phyloP scores from a whole-genome alignment of 2,113 vertebrate genomes.

The Anguilla rostrata region DNA sequence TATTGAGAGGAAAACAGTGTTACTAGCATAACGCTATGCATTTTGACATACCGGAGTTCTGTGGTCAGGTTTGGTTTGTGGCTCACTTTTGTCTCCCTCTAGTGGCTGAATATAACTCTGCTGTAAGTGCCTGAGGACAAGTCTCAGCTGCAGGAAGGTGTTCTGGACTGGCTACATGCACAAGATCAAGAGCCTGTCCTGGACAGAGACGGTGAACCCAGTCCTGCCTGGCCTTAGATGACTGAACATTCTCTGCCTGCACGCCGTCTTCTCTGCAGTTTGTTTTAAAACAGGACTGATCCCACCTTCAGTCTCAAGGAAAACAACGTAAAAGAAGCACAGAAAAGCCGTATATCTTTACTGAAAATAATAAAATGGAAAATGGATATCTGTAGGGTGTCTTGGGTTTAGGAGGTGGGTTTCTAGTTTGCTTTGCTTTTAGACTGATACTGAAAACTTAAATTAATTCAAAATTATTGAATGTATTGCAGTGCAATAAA shows the following conservation, averaged over 20 bases:
- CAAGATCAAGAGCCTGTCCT: background rate
- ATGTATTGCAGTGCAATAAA: background rate
- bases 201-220: too few relatives aligned
- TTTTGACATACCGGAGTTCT: too few relatives aligned
- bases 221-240: background rate
- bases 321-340: background rate
- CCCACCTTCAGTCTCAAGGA: background rate
- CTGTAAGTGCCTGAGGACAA: conserved; percentile 33
- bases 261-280: background rate
- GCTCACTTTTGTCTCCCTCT: conserved; percentile 37
- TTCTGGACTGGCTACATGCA: too few relatives aligned
- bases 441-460: background rate
- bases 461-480: background rate
- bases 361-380: background rate
- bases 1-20: too few relatives aligned
- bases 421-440: background rate
- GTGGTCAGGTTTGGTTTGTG: too few relatives aligned
- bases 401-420: background rate
- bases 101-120: conserved; percentile 60
- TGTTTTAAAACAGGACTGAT: too few relatives aligned
- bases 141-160: background rate
- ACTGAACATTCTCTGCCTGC: background rate
- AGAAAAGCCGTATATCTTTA: background rate
- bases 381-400: background rate
- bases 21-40: too few relatives aligned